Evolutionary conservation across 2,797 vertebrate species (phyloP), one percentile per base, ranked within the genome.

Genomic region (Tympanoctomys barrerae): DNA sequence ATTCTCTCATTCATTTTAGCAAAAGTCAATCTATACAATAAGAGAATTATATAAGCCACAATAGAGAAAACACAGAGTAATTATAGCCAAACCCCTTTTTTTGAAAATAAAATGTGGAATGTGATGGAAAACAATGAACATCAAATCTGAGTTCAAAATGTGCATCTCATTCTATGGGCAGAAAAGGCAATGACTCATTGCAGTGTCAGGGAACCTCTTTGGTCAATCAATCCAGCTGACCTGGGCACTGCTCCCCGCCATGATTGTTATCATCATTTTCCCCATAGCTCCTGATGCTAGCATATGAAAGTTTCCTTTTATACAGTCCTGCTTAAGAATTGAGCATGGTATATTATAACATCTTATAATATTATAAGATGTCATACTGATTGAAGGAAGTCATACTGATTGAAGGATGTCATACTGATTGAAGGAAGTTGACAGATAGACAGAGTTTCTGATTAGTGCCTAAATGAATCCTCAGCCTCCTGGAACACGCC

Each of bases 221-320:
- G 49, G n/a, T 94, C 46, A 26, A 6, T 84, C 42, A 85, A 0
- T 70, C 14, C 54, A 6, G 42, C 57, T 95, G 83, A 91, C 36
- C 52, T 93, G 87, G 66, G 64, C 62, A 83, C 22, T 89, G 11
- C 75, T 93, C 68, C 70, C 54, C 77, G 83, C 90, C 5, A 57
- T 80, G 6, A 68, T n/a, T 84, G 42, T 8, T 73, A 73, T 83
- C 49, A 62, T n/a, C 33, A 52, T 52, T 64, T 57, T 16, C 3
- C 42, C 22, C 11, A 24, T 2, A 28, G 14, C 22, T 78, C 33
- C 75, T 66, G n/a, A 64, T 89, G 94, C 49, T 75, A 42, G 10
- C 59, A 11, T 70, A 1, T 36, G 39, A 85, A 90, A 62, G 6
- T 46, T 83, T 36, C 7, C 11, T 57, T 86, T 79, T 16, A 28